Conservation (phyloP, 2,113 vertebrate genomes). For the Paramisgurnus dabryanus region DNA sequence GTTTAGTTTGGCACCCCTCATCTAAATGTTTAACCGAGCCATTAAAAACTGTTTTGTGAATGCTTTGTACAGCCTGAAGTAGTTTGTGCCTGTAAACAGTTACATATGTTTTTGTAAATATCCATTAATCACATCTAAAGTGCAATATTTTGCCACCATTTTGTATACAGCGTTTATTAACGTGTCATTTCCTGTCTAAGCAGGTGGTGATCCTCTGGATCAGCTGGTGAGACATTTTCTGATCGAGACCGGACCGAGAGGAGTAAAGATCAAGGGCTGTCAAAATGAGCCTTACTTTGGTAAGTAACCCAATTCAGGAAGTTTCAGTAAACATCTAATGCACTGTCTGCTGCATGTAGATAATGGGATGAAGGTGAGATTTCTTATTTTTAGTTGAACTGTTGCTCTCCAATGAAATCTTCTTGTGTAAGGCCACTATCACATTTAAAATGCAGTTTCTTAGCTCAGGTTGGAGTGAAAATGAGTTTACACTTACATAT, state of each 20-base stretch:
- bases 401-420: background rate
- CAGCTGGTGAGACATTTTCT: constrained; percentile 92
- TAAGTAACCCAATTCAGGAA: constrained; percentile 55
- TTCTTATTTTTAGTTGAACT: too few species aligned
- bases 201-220: constrained; percentile 80
- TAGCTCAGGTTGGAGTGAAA: background rate
- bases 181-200: constrained; percentile 10
- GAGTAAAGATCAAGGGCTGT: constrained; percentile 92
- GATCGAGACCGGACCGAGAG: constrained; percentile 87
- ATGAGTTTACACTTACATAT: background rate
- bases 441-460: background rate
- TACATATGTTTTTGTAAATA: constrained; percentile 10
- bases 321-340: background rate
- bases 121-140: background rate
- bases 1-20: constrained; percentile 13
- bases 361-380: too few species aligned
- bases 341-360: background rate
- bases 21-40: background rate
- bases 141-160: background rate
- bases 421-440: background rate
- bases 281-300: constrained; percentile 90
- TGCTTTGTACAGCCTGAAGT: background rate
- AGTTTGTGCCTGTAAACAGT: background rate
- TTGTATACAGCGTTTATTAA: background rate
- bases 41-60: background rate